Evolutionary conservation across 2,113 vertebrate genomes (phyloP).

Genomic region (Orthochromis malagaraziensis): DNA sequence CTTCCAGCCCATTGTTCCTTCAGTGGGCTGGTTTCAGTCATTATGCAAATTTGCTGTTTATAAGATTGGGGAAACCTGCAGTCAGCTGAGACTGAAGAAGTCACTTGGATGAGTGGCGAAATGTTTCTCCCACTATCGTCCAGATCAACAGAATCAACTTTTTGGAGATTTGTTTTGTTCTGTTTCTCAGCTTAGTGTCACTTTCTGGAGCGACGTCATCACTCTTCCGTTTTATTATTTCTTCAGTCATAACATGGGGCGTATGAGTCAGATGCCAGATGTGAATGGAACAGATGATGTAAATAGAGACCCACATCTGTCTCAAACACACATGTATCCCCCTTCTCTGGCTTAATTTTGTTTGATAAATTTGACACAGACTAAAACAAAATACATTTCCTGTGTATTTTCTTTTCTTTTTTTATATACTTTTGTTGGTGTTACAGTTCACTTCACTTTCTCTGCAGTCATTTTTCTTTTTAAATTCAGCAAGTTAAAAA

Average conservation of each 20-base stretch:
- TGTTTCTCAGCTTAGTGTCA: not conserved
- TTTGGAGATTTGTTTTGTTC: not conserved
- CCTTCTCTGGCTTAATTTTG: not conserved
- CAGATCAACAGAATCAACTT: no score
- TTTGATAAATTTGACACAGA: not conserved
- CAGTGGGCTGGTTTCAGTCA: no score
- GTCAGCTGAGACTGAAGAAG: no score
- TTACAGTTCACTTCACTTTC: not conserved
- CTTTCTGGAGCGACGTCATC: not conserved
- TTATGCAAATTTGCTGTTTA: no score
- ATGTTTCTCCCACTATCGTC: no score
- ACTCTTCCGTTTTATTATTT: not conserved
- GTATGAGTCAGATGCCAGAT: not conserved
- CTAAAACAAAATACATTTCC: not conserved
- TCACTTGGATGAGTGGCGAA: accelerated
- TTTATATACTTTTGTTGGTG: not conserved
- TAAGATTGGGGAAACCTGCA: no score
- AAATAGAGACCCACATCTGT: not conserved
- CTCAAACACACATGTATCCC: not conserved
- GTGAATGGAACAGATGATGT: not conserved
- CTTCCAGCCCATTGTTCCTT: accelerated
- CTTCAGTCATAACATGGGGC: not conserved
- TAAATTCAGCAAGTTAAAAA: not conserved
- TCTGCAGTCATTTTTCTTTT: not conserved
- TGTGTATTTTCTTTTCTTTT: not conserved